Base-by-base conservation (phyloP, 1,140 invertebrate species). In the Meloidogyne chitwoodi region DNA sequence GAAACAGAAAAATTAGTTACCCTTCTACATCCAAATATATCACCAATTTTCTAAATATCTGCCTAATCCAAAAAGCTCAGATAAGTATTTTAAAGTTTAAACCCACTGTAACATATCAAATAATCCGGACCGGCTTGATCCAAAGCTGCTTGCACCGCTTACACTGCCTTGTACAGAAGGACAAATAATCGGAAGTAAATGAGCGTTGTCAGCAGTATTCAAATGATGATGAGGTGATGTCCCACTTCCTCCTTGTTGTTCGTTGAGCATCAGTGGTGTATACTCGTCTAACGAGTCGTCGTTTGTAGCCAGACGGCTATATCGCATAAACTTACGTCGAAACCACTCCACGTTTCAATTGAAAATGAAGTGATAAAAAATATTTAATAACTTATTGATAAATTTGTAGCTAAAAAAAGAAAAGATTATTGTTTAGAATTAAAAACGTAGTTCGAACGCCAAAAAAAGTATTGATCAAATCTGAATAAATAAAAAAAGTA, bases 71-170 rank as follows among this genome's bases (percentile, higher is more conserved):
- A n/a, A n/a, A n/a, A 38, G 8, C 10, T 4, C 34, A 38, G 8
- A 38, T 38, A 38, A 38, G 0, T 38, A 10, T 10, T 38, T 24
- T 31, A 22, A 74, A 27, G 10, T 34, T 38, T 66, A 24, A 24
- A n/a, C 75, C 63, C 34, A 82, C 80, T 81, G 72, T 24, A 82
- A 79, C 80, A 82, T 82, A 41, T 73, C 67, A 56, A 79, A 69
- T 22, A 77, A 80, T 41, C 79, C 38, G 16, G 78, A 75, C 34
- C 56, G 65, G 38, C 62, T 74, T 38, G 24, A 78, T 3, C 61
- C 26, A 29, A 68, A 44, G 27, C 73, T 81, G n/a, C 79, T 62
- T 31, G 61, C 66, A 24, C 63, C 69, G 62, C 81, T 66, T 29
- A 70, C 31, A 41, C 63, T 75, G 75, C 81, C 68, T 19, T 78